These are phyloP conservation scores for Noctua comes DNA, from an alignment of 2,888 invertebrate species.

Conservation along the genomic window DNA sequence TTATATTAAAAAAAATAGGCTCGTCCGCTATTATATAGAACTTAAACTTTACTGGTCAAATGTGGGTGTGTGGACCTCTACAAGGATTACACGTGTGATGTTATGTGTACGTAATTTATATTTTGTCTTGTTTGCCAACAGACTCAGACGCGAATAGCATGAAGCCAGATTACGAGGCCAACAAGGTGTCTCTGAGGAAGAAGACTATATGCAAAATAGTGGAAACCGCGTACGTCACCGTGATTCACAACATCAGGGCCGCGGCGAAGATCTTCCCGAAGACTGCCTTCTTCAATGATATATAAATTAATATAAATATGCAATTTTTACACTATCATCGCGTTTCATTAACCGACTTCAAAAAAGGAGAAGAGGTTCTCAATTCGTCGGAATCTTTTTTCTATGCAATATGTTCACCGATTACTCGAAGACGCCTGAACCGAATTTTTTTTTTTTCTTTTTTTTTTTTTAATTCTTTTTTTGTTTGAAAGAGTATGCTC, in stretches of 20 bases:
- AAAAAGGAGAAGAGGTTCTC: too few species aligned
- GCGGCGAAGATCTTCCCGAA: slow-evolving; percentile 78
- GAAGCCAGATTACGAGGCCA: slow-evolving; percentile 64
- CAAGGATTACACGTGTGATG: not conserved
- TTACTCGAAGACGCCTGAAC: too few species aligned
- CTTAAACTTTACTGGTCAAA: not conserved
- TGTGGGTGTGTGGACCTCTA: not conserved
- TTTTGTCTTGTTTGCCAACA: slow-evolving; percentile 57
- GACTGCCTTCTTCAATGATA: slow-evolving; percentile 77
- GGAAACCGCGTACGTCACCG: slow-evolving; percentile 74
- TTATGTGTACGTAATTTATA: not conserved
- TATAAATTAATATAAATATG: slow-evolving; percentile 19
- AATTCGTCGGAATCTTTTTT: too few species aligned
- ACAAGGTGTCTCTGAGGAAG: slow-evolving; percentile 66
- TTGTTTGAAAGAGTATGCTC: too few species aligned
- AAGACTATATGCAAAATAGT: slow-evolving; percentile 74
- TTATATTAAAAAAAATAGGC: too few species aligned
- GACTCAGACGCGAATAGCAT: slow-evolving; percentile 70
- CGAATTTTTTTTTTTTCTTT: too few species aligned
- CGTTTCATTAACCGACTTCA: not conserved
- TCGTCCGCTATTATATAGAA: too few species aligned
- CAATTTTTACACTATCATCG: not conserved
- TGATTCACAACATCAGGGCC: slow-evolving; percentile 82
- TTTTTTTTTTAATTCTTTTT: too few species aligned
- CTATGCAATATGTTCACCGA: too few species aligned